Evolutionary conservation across 2,113 vertebrate species (phyloP).

Genomic region (Electrona antarctica): DNA sequence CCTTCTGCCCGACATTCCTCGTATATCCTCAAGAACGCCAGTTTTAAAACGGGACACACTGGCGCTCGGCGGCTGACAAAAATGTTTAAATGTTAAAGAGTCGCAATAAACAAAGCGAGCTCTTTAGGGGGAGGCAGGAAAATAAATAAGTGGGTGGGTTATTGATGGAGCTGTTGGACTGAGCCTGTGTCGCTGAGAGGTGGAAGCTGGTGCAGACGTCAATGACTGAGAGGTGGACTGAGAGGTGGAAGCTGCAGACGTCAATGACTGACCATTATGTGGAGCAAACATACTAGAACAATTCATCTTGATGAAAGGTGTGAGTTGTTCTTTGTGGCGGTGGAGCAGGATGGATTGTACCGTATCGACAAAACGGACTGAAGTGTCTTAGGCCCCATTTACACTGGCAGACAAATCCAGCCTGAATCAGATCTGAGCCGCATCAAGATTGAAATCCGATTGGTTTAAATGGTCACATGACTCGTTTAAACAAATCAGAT

Average conservation of each 20-base stretch:
- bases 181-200: constrained; percentile 26
- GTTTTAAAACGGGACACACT: constrained; percentile 39
- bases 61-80: constrained; percentile 43
- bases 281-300: constrained; percentile 26
- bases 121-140: constrained; percentile 1
- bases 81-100: constrained; percentile 27
- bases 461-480: too few species aligned
- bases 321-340: neutral
- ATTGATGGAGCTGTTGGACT: constrained; percentile 34
- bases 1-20: constrained; percentile 57
- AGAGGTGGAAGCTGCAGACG: constrained; percentile 28
- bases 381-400: too few species aligned
- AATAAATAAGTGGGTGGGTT: constrained; percentile 5
- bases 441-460: too few species aligned
- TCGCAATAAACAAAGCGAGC: constrained; percentile 33
- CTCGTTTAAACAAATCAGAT: too few species aligned
- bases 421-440: too few species aligned
- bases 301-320: constrained; percentile 40
- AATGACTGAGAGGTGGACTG: constrained; percentile 8
- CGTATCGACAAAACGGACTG: neutral
- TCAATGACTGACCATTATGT: constrained; percentile 1
- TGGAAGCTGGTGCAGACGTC: constrained; percentile 29
- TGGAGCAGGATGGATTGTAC: constrained; percentile 7
- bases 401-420: too few species aligned
- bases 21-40: constrained; percentile 38